Evolutionary conservation across 2,797 vertebrate genomes (phyloP).

Genomic region (Taeniopygia guttata): DNA sequence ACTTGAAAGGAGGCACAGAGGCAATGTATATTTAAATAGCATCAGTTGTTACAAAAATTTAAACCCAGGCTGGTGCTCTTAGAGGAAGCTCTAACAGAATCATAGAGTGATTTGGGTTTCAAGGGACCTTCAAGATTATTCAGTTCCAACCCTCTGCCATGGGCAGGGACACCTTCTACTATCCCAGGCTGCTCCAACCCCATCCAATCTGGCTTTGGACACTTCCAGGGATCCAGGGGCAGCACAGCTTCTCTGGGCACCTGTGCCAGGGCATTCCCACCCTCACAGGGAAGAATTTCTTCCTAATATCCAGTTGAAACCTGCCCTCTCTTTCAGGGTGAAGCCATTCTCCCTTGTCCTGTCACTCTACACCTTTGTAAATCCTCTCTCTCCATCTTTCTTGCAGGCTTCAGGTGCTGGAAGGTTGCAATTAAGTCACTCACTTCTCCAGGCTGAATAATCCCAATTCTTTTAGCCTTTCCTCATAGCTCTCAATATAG

Average conservation of each 20-base stretch:
- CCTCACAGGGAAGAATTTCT: not conserved
- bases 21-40: not conserved
- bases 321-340: fast-evolving
- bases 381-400: not conserved
- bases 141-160: fast-evolving
- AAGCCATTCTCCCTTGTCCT: not conserved
- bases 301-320: not conserved
- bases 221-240: not conserved
- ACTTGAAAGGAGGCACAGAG: not conserved
- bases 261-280: fast-evolving
- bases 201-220: fast-evolving
- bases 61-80: not conserved
- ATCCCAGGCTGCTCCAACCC: fast-evolving
- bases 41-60: not conserved
- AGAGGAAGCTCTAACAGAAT: not conserved
- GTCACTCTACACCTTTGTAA: not conserved
- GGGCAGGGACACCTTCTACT: not conserved
- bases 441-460: not conserved
- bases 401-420: not conserved
- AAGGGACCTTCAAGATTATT: not conserved
- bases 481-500: not conserved
- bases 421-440: not conserved
- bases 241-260: not conserved
- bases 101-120: not conserved
- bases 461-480: not conserved